phyloP scores from a whole-genome alignment of 2,113 vertebrate genomes.

The Edolisoma coerulescens region DNA sequence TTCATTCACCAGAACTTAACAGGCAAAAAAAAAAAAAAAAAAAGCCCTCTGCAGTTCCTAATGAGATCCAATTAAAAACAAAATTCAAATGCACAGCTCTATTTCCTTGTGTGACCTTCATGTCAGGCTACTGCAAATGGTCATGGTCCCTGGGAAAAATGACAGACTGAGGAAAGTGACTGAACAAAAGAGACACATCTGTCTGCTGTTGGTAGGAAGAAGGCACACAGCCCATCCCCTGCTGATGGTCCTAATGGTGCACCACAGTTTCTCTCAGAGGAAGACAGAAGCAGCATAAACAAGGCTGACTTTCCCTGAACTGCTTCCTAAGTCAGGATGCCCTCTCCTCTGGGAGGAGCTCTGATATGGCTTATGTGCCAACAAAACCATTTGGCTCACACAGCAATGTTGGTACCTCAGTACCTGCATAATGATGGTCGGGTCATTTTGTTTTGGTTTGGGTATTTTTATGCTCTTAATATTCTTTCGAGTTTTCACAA shows the following conservation, averaged over 20 bases:
- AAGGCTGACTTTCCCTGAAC: neutral
- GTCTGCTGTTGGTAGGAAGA: neutral
- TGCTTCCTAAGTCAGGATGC: neutral
- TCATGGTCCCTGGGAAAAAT: neutral
- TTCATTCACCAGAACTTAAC: neutral
- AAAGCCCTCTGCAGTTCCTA: neutral
- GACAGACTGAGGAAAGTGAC: neutral
- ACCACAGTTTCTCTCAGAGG: neutral
- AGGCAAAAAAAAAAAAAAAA: neutral
- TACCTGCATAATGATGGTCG: neutral
- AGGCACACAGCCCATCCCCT: neutral
- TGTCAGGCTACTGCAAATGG: constrained; percentile 3
- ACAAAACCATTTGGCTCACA: neutral
- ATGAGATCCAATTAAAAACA: neutral
- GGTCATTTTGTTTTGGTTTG: neutral
- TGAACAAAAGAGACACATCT: constrained; percentile 41
- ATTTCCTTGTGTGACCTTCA: neutral
- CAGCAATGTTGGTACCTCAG: neutral
- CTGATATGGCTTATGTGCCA: neutral
- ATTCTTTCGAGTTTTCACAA: neutral
- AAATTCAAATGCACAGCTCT: neutral
- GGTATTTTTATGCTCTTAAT: neutral
- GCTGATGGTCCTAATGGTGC: neutral
- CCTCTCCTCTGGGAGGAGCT: neutral
- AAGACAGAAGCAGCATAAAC: neutral